Evolutionary conservation across 2,113 vertebrate species (phyloP).

Genomic region (Chamaea fasciata): DNA sequence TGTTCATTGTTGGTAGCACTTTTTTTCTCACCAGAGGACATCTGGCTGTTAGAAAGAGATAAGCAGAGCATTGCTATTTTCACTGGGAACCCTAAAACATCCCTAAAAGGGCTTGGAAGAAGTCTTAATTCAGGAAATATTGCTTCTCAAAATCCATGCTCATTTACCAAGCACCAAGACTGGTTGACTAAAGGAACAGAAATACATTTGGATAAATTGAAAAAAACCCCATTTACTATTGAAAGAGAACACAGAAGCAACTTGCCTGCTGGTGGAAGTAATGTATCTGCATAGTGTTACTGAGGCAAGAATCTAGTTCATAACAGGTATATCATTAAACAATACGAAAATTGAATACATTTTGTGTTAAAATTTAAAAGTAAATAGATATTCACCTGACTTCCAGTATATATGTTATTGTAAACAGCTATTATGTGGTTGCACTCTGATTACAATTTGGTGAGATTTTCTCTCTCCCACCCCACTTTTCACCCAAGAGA

Average conservation of each 20-base stretch:
- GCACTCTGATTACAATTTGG: neutral
- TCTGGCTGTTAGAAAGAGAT: neutral
- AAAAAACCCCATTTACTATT: neutral
- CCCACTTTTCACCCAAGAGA: neutral
- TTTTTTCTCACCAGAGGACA: neutral
- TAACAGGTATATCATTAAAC: neutral
- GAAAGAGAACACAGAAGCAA: neutral
- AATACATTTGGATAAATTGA: neutral
- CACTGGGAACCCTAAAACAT: neutral
- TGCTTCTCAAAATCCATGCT: neutral
- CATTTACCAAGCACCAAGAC: neutral
- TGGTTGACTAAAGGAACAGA: neutral
- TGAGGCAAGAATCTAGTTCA: neutral
- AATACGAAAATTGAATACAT: neutral
- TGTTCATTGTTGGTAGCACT: neutral
- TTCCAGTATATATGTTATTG: neutral
- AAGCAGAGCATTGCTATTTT: neutral
- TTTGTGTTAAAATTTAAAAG: neutral
- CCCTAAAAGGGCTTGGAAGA: neutral
- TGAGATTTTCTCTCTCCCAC: neutral
- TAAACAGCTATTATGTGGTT: neutral
- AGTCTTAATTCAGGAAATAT: neutral
- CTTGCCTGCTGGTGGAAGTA: neutral
- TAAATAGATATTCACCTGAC: neutral
- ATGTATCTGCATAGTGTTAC: neutral